Percentiles rank a stretch among this genome's conserved stretches.
Evolutionary conservation across 2,113 vertebrate genomes (phyloP).

Genomic region (Hypanus sabinus): DNA sequence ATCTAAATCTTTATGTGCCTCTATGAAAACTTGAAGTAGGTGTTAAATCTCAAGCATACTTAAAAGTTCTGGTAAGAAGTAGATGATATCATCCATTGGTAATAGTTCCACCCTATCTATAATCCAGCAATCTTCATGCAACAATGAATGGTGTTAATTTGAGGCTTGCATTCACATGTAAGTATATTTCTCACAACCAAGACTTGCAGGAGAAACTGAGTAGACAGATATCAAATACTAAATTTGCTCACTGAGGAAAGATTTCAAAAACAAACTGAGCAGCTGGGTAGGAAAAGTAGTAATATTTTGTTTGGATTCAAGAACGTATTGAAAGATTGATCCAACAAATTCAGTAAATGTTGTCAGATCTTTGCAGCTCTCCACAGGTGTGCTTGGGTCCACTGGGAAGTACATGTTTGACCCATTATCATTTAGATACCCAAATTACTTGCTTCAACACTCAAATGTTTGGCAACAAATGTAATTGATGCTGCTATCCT

Average conservation of each 20-base stretch:
- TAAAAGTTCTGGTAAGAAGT: neutral
- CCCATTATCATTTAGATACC: neutral
- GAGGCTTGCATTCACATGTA: neutral
- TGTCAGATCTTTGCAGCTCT: neutral
- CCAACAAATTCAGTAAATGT: neutral
- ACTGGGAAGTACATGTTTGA: neutral
- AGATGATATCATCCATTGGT: neutral
- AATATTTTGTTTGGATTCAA: neutral
- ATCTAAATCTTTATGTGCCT: neutral
- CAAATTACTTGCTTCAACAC: neutral
- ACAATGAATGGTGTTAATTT: neutral
- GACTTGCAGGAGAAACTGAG: neutral
- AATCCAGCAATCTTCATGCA: neutral
- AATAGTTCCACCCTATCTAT: neutral
- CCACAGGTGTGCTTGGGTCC: neutral
- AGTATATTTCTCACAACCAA: neutral
- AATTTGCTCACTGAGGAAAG: neutral
- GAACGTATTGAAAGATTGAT: no score
- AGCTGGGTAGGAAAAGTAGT: neutral
- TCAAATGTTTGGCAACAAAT: neutral
- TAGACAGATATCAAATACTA: neutral
- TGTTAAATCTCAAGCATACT: neutral
- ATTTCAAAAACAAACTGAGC: neutral
- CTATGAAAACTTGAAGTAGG: neutral
- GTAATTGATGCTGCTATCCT: neutral